phyloP scores from a whole-genome alignment of 2,888 invertebrate genomes.

The Tipula unca region DNA sequence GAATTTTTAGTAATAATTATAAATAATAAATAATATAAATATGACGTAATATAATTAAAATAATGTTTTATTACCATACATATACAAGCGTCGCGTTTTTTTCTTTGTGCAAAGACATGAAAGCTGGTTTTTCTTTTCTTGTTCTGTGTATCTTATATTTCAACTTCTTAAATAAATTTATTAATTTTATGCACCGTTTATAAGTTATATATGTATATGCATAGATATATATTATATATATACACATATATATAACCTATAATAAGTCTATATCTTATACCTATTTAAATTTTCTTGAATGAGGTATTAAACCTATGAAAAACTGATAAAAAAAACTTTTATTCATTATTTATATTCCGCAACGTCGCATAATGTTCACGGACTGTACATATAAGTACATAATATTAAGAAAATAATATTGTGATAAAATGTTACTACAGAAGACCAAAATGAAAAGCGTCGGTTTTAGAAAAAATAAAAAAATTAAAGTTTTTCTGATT shows the following conservation, averaged over 20 bases:
- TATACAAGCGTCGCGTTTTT: conserved; percentile 18
- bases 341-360: conserved; percentile 23
- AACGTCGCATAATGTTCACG: conserved; percentile 23
- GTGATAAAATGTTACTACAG: background rate
- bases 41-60: conserved; percentile 18
- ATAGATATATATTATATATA: no score
- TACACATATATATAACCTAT: no score
- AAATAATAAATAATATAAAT: conserved; percentile 17
- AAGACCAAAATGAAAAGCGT: conserved; percentile 3
- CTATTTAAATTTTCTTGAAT: background rate
- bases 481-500: background rate
- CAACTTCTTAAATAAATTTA: background rate
- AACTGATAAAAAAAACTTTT: background rate
- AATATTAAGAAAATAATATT: conserved; percentile 1
- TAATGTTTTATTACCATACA: conserved; percentile 10
- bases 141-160: conserved; percentile 18
- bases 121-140: conserved; percentile 19
- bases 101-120: conserved; percentile 19
- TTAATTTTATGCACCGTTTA: background rate
- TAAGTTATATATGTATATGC: background rate
- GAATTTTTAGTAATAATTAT: background rate
- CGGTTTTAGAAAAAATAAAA: background rate
- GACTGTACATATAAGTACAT: conserved; percentile 21
- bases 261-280: no score
- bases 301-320: background rate